Percentiles rank a stretch among this genome's conserved stretches.
Evolutionary conservation across 2,797 vertebrate species (phyloP).

Genomic region (Limnodromus scolopaceus): DNA sequence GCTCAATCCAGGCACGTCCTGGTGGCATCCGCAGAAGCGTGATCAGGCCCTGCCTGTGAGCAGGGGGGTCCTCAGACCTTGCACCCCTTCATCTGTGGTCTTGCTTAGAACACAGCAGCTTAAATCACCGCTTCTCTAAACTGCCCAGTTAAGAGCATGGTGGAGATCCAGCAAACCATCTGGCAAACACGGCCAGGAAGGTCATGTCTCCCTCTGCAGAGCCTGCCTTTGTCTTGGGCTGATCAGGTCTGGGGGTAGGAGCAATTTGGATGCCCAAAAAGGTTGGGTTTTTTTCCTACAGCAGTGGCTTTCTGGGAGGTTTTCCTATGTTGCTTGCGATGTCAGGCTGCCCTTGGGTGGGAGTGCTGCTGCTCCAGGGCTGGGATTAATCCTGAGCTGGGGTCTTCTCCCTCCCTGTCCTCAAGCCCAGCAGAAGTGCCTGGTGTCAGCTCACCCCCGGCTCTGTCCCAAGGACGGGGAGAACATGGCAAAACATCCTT

Average conservation of each 20-base stretch:
- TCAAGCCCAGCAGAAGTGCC: background rate
- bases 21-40: fast-evolving
- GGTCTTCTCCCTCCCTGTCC: background rate
- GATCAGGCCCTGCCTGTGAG: background rate
- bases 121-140: background rate
- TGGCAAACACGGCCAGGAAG: background rate
- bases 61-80: no score
- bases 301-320: background rate
- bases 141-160: background rate
- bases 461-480: background rate
- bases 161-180: background rate
- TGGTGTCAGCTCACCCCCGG: background rate
- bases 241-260: background rate
- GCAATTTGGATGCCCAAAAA: background rate
- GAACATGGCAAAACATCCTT: background rate
- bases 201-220: background rate
- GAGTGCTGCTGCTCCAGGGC: background rate
- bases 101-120: background rate
- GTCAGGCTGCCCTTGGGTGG: background rate
- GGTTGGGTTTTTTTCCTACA: background rate
- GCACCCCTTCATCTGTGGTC: background rate
- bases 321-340: background rate
- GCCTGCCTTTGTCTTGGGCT: background rate
- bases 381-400: background rate
- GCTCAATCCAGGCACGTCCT: background rate